Evolutionary conservation across 2,797 vertebrate genomes (phyloP).

Genomic region (Alosa sapidissima): DNA sequence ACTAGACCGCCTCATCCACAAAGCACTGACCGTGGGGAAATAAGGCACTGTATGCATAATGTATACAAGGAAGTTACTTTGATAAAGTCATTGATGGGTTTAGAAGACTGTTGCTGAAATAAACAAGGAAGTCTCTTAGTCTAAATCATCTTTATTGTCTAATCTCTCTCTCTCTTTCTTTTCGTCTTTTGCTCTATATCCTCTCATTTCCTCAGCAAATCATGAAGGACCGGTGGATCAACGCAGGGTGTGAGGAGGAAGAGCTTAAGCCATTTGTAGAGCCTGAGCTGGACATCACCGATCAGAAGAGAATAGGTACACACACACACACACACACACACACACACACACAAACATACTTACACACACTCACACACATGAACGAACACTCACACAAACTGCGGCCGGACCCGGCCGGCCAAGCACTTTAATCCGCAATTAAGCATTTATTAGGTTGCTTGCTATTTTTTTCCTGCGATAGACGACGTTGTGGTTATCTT

Average conservation of each 20-base stretch:
- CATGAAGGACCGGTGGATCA: slow-evolving; percentile 95
- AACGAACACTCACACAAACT: background rate
- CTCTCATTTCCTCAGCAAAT: slow-evolving; percentile 80
- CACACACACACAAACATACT: background rate
- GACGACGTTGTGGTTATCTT: too few relatives aligned
- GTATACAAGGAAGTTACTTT: too few relatives aligned
- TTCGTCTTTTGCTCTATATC: too few relatives aligned
- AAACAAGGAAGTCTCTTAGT: background rate
- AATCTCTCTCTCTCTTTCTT: background rate
- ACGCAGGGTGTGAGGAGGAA: slow-evolving; percentile 85
- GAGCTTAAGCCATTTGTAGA: slow-evolving; percentile 89
- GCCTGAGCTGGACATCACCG: slow-evolving; percentile 86
- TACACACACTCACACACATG: background rate
- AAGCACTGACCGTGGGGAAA: too few relatives aligned
- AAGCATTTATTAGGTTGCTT: too few relatives aligned
- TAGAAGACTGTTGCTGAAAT: too few relatives aligned
- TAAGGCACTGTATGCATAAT: too few relatives aligned
- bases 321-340: background rate
- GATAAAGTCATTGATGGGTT: too few relatives aligned
- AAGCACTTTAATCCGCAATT: too few relatives aligned
- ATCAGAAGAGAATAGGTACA: slow-evolving; percentile 90
- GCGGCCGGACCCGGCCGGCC: too few relatives aligned
- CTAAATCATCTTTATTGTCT: background rate
- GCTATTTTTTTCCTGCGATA: too few relatives aligned
- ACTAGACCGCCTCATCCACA: background rate